phyloP scores from a whole-genome alignment of 2,888 invertebrate genomes.

The Lathronympha strigana region DNA sequence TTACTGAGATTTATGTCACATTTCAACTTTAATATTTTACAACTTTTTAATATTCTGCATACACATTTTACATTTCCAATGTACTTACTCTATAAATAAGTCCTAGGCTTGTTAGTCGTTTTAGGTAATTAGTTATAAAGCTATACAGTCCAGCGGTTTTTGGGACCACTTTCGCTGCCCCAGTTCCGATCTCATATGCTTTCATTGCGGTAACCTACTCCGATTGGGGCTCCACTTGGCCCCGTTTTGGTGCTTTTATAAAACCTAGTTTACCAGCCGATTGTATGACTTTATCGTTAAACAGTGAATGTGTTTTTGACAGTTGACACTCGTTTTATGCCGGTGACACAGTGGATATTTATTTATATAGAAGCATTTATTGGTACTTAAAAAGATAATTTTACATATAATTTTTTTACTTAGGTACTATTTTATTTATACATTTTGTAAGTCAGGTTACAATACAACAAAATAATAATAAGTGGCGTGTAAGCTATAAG shows the following conservation, averaged over 20 bases:
- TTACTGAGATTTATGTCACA: too few species aligned
- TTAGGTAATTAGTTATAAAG: slow-evolving; percentile 15
- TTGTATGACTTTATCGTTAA: not conserved
- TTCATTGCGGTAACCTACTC: slow-evolving; percentile 39
- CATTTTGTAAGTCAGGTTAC: too few species aligned
- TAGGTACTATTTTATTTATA: too few species aligned
- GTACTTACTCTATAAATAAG: slow-evolving; percentile 1
- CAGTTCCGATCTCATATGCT: slow-evolving; percentile 26
- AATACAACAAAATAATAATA: too few species aligned
- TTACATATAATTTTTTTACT: too few species aligned
- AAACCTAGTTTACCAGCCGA: not conserved
- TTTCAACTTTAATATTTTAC: too few species aligned
- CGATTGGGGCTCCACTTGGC: slow-evolving; percentile 25
- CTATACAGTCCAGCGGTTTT: slow-evolving; percentile 13
- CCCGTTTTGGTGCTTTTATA: slow-evolving; percentile 18
- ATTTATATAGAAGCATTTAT: too few species aligned
- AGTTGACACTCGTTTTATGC: too few species aligned
- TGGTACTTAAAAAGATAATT: not conserved
- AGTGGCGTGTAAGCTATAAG: too few species aligned
- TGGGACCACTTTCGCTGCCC: slow-evolving; percentile 37
- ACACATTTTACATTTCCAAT: not conserved
- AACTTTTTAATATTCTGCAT: not conserved
- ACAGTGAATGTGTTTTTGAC: not conserved
- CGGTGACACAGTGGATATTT: not conserved
- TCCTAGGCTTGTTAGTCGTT: slow-evolving; percentile 18